A percentile compares a stretch with the other conserved stretches of the same genome.
Evolutionary conservation across 2,797 vertebrate genomes (phyloP).

Genomic region (Diceros bicornis): DNA sequence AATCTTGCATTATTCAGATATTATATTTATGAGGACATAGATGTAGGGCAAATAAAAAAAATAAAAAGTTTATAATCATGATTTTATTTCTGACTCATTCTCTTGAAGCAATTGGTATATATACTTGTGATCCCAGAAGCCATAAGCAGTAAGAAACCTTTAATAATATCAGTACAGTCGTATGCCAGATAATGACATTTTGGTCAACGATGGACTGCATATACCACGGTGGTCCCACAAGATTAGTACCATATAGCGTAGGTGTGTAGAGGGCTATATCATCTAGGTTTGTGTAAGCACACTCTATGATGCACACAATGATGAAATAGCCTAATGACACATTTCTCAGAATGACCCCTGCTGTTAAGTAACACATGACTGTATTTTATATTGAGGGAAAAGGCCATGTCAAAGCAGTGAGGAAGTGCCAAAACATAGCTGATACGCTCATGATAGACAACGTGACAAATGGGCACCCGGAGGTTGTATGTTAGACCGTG

Average conservation of each 20-base stretch:
- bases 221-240: no score
- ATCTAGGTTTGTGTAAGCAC: no score
- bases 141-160: background rate
- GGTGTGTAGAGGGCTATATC: no score
- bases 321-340: no score
- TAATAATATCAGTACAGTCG: background rate
- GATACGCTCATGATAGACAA: background rate
- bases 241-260: no score
- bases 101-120: background rate
- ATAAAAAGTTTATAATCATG: background rate
- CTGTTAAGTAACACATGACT: no score
- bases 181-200: no score
- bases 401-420: background rate
- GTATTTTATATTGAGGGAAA: slow-evolving; percentile 1
- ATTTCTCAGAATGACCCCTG: no score
- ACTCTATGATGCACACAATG: no score
- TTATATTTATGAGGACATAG: background rate
- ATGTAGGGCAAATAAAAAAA: background rate
- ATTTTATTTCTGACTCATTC: background rate
- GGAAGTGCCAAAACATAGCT: background rate
- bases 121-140: background rate
- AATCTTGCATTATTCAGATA: background rate
- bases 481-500: background rate
- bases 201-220: no score
- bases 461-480: background rate